Base-by-base conservation (phyloP, 1,140 invertebrate genomes). In the Drosophila sturtevanti region DNA sequence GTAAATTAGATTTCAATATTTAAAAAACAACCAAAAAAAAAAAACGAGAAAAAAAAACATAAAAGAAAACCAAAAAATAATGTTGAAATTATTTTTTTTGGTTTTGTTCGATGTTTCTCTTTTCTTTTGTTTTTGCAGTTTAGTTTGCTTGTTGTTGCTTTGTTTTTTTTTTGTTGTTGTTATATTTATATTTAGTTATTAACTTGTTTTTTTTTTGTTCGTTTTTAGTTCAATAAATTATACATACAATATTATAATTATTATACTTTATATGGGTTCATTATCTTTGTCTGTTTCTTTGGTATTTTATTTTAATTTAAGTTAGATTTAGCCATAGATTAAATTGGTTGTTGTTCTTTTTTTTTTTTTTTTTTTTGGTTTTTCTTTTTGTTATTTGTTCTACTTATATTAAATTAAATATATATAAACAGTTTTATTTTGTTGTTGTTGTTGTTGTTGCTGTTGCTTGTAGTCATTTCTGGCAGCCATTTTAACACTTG, bases 401-500 rank as follows among this genome's bases (percentile, higher is more conserved):
- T 90, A 91, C 89, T 91, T 89, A 91, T 89, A 91, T 74, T 90
- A 85, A 91, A 91, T 48, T 48, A 48, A 48, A 48, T 48, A 48
- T 48, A 48, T 84, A 90, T 87, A 92, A 91, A 91, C 89, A 90
- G 90, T 87, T 84, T 91, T 18, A 48, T 48, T 48, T 48, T 48
- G 41, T 48, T 48, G 41, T 48, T 48, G 41, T 48, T 48, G 41
- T 48, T 48, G 41, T 21, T 48, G 41, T 5, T 48, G 41, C 10
- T 48, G 41, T 48, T 44, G 41, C 41, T 92, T 90, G 91, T 90
- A 81, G 91, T 92, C 89, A 89, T 87, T 89, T 92, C 91, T 91
- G 91, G 91, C 87, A 91, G 91, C 90, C 90, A 91, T 91, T 91
- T 85, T 81, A 91, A 91, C 75, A 91, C 84, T 90, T 89, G 81